Conservation (phyloP, 2,888 invertebrate species). For the Epirrita christyi region DNA sequence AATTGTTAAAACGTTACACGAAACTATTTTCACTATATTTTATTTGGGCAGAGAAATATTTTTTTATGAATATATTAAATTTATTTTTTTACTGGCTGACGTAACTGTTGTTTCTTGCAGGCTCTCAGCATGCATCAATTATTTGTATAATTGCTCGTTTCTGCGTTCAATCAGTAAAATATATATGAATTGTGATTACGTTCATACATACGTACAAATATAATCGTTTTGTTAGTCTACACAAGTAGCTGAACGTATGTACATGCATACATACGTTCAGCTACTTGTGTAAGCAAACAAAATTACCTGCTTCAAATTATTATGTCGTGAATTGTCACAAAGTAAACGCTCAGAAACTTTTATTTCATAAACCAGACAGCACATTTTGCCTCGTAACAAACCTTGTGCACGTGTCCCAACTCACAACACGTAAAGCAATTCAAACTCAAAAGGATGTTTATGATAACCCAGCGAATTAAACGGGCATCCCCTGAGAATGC, state of each 20-base stretch:
- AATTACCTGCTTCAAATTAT: too few relatives aligned
- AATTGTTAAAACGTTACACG: conserved; percentile 31
- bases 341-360: background rate
- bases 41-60: background rate
- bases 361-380: background rate
- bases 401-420: conserved; percentile 19
- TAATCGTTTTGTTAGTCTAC: too few relatives aligned
- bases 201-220: too few relatives aligned
- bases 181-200: too few relatives aligned
- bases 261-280: too few relatives aligned
- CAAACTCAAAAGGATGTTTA: conserved; percentile 40
- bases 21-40: conserved; percentile 26
- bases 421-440: conserved; percentile 24
- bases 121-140: too few relatives aligned
- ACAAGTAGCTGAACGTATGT: too few relatives aligned
- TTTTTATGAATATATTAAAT: conserved; percentile 13
- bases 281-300: too few relatives aligned
- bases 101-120: background rate
- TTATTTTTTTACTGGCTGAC: conserved; percentile 1
- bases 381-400: background rate
- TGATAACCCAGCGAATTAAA: conserved; percentile 59
- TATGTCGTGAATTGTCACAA: background rate
- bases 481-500: conserved; percentile 53
- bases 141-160: too few relatives aligned
- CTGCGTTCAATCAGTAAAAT: too few relatives aligned